phyloP scores from a whole-genome alignment of 2,113 vertebrate genomes.

The Apeltes quadracus region DNA sequence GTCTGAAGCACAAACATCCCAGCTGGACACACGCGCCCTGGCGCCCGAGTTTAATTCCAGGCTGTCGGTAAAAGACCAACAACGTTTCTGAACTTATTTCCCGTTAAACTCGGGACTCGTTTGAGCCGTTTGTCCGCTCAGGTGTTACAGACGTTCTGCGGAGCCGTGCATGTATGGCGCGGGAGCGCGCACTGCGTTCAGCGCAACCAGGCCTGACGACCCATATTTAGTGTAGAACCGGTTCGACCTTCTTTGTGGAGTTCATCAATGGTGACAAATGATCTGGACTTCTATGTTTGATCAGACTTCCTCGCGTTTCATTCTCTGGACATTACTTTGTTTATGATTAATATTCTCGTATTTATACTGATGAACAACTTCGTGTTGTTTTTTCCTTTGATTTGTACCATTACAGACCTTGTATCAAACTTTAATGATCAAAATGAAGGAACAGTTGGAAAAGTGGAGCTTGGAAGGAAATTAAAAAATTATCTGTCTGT shows the following conservation, averaged over 20 bases:
- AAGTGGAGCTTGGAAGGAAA: no score
- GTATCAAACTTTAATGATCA: no score
- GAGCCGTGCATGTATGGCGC: background rate
- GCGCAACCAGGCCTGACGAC: background rate
- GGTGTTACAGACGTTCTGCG: background rate
- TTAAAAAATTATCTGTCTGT: no score
- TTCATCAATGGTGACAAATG: background rate
- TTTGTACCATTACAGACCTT: no score
- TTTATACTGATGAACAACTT: background rate
- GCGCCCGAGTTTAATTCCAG: background rate
- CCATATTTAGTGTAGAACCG: background rate
- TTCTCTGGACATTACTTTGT: background rate
- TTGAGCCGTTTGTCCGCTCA: background rate
- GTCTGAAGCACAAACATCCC: background rate
- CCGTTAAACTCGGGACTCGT: rapidly evolving
- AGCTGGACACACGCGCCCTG: rapidly evolving
- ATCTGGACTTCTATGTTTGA: background rate
- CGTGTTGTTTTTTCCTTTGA: no score
- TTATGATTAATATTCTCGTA: background rate
- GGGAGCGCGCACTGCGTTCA: background rate
- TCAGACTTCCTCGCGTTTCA: background rate
- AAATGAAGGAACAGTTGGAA: no score
- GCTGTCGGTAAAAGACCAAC: background rate
- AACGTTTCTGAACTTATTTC: background rate
- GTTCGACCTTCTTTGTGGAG: background rate